These are phyloP conservation scores for Bubo blakistoni DNA, from an alignment of 2,113 vertebrate species.

Conservation along the genomic window DNA sequence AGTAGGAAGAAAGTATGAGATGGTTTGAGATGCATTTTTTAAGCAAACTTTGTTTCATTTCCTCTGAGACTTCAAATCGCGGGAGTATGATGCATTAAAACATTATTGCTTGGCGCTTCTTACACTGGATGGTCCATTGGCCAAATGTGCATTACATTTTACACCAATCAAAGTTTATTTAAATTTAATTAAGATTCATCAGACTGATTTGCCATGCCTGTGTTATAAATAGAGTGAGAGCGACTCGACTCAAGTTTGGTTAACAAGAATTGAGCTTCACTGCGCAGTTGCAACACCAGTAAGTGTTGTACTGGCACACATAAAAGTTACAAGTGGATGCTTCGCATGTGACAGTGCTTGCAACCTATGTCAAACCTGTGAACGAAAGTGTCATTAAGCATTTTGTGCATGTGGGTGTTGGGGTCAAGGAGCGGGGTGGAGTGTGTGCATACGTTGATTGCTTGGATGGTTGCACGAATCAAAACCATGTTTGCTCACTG, in stretches of 20 bases:
- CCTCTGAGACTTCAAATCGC: neutral
- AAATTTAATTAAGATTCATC: constrained; percentile 1
- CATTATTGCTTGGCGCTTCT: neutral
- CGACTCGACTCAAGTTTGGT: neutral
- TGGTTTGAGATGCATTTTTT: neutral
- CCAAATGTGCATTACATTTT: neutral
- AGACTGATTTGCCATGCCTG: neutral
- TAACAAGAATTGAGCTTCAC: neutral
- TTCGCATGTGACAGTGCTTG: neutral
- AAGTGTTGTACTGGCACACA: neutral
- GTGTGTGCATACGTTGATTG: neutral
- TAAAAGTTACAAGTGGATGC: neutral
- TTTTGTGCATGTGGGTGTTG: neutral
- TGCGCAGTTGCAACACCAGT: neutral
- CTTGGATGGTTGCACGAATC: neutral
- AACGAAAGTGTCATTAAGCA: fast-evolving
- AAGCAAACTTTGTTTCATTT: constrained; percentile 17
- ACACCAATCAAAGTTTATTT: neutral
- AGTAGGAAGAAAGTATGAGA: neutral
- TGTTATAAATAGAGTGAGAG: neutral
- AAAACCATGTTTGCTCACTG: neutral
- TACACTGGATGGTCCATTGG: neutral
- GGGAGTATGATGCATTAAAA: neutral
- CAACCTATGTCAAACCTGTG: neutral
- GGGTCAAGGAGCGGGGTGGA: neutral